A percentile compares a stretch with the other conserved stretches of the same genome.
These are phyloP conservation scores for Eutolmus rufibarbis DNA, from an alignment of 2,888 invertebrate species.

Conservation along the genomic window DNA sequence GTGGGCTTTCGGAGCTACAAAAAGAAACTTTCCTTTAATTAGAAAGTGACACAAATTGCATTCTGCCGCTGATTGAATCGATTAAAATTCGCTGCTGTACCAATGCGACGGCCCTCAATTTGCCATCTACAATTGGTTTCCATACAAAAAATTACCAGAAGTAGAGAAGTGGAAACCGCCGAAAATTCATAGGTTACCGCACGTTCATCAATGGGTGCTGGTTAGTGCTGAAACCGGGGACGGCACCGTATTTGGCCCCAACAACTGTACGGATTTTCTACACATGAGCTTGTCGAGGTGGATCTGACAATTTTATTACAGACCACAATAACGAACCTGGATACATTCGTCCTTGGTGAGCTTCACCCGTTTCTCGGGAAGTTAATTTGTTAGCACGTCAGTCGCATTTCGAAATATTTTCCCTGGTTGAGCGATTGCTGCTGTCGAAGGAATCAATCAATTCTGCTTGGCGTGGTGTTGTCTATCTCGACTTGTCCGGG, in stretches of 20 bases:
- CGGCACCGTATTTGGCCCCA: not conserved
- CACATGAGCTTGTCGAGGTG: not conserved
- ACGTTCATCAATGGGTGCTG: slow-evolving; percentile 2
- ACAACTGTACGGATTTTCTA: not conserved
- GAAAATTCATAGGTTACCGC: slow-evolving; percentile 27
- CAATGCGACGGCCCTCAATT: not conserved
- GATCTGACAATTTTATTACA: slow-evolving; percentile 35
- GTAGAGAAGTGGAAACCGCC: not conserved
- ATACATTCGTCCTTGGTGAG: slow-evolving; percentile 9
- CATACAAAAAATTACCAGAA: not conserved
- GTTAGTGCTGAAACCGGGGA: not conserved
- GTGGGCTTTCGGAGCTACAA: not conserved
- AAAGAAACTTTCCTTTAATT: slow-evolving; percentile 25
- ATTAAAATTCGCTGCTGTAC: not conserved
- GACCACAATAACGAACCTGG: slow-evolving; percentile 30
- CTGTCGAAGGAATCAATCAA: slow-evolving; percentile 62
- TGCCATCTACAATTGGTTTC: slow-evolving; percentile 4
- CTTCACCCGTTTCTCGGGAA: slow-evolving; percentile 13
- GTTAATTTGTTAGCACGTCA: slow-evolving; percentile 41
- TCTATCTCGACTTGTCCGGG: not conserved
- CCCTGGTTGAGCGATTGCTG: slow-evolving; percentile 59
- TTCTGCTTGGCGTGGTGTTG: slow-evolving; percentile 46
- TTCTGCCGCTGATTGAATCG: slow-evolving; percentile 24
- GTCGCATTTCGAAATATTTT: slow-evolving; percentile 34
- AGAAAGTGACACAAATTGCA: not conserved